Evolutionary conservation across 2,113 vertebrate genomes (phyloP).

Genomic region (Saguinus midas): DNA sequence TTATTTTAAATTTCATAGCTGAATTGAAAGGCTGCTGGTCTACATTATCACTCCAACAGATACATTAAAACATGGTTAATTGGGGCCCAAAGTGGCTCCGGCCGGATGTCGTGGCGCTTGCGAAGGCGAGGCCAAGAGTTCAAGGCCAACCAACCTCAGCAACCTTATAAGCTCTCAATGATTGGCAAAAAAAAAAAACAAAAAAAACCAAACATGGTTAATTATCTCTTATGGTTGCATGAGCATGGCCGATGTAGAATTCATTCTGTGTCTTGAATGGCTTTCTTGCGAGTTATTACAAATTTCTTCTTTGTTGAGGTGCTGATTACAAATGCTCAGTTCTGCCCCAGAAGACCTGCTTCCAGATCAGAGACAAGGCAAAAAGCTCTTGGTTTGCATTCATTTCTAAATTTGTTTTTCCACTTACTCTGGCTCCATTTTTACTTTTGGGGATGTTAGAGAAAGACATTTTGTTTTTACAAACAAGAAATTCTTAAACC

Average conservation of each 20-base stretch:
- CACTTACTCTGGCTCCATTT: background rate
- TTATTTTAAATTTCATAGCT: slow-evolving; percentile 20
- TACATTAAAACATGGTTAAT: background rate
- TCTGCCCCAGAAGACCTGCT: background rate
- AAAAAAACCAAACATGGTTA: background rate
- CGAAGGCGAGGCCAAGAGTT: no score
- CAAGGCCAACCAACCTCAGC: no score
- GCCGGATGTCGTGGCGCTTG: no score
- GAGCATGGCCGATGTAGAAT: background rate
- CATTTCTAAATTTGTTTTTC: background rate
- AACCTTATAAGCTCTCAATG: no score
- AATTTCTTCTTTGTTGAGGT: background rate
- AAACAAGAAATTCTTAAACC: background rate
- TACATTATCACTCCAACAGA: background rate
- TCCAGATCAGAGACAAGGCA: background rate
- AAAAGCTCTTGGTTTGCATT: background rate
- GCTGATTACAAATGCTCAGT: background rate
- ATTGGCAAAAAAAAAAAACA: no score
- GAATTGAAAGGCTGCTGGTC: background rate
- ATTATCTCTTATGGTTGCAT: background rate
- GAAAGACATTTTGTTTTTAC: background rate
- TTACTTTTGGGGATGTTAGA: background rate
- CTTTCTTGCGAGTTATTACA: slow-evolving; percentile 1
- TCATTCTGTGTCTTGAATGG: slow-evolving; percentile 33
- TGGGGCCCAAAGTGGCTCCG: no score